These are phyloP conservation scores for Luscinia luscinia DNA, from an alignment of 2,797 vertebrate genomes.

Conservation along the genomic window DNA sequence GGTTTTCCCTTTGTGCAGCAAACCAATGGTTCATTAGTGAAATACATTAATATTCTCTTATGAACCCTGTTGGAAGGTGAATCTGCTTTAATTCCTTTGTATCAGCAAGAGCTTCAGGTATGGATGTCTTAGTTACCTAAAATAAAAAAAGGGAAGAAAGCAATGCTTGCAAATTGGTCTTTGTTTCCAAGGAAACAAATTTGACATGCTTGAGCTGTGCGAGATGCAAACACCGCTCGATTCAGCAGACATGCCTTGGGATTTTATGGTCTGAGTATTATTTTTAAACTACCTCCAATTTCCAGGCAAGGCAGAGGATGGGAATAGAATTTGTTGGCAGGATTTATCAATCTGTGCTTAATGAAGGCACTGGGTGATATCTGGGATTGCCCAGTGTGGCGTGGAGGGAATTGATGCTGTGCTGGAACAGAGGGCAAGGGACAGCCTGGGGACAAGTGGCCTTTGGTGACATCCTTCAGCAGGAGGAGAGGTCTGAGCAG, in stretches of 20 bases:
- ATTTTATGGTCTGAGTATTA: conserved; percentile 23
- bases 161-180: conserved; percentile 55
- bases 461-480: not conserved
- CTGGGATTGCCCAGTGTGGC: not conserved
- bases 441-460: not conserved
- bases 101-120: conserved; percentile 37
- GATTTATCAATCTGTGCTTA: not conserved
- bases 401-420: not conserved
- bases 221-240: conserved; percentile 45
- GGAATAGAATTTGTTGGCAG: conserved; percentile 28
- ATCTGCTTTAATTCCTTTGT: conserved; percentile 37
- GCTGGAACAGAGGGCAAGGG: not conserved
- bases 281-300: conserved; percentile 52
- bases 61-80: not conserved
- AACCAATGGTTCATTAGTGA: conserved; percentile 10
- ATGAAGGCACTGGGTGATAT: not conserved
- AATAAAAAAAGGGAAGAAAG: not conserved
- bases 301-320: conserved; percentile 7
- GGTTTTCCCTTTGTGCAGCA: not conserved
- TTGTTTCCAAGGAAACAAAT: conserved; percentile 76
- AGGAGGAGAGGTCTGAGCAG: not conserved
- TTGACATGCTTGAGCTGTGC: conserved; percentile 58
- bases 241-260: conserved; percentile 39
- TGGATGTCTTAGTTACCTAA: not conserved
- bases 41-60: conserved; percentile 17